These are phyloP conservation scores for Holacanthella duospinosa DNA, from an alignment of 2,888 invertebrate species.

Conservation along the genomic window DNA sequence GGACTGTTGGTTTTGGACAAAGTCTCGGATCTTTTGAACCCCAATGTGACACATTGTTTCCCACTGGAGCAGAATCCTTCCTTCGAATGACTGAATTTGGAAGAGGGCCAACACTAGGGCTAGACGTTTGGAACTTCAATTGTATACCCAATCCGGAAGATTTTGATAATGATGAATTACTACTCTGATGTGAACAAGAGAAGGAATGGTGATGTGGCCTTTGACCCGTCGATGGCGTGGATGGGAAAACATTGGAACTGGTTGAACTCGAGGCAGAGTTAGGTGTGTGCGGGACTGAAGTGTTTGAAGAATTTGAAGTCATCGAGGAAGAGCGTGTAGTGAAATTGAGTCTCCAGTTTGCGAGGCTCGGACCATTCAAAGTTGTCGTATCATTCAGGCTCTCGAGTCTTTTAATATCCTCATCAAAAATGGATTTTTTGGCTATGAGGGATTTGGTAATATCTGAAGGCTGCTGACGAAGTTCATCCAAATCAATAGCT, in stretches of 20 bases:
- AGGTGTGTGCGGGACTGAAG: conserved; percentile 18
- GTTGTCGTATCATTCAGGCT: conserved; percentile 56
- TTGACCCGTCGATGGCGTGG: conserved; percentile 12
- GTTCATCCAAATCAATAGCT: conserved; percentile 61
- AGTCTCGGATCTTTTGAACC: not conserved
- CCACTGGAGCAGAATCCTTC: not conserved
- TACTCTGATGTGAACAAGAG: not conserved
- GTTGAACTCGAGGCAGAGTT: conserved; percentile 21
- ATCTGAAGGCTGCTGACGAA: conserved; percentile 80
- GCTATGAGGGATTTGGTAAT: conserved; percentile 85
- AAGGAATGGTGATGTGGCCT: not conserved
- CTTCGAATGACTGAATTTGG: not conserved
- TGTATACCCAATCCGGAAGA: too few relatives aligned
- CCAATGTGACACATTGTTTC: not conserved
- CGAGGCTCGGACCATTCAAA: conserved; percentile 2
- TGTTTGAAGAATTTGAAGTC: conserved; percentile 17
- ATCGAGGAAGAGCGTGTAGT: conserved; percentile 26
- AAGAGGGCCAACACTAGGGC: not conserved
- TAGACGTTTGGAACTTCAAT: too few relatives aligned
- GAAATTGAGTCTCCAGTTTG: conserved; percentile 29
- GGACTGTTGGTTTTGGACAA: not conserved
- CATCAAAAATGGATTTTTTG: conserved; percentile 88
- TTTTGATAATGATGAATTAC: not conserved
- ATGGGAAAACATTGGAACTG: conserved; percentile 11
- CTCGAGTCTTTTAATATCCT: conserved; percentile 84